A percentile compares a stretch with the other conserved stretches of the same genome.
phyloP scores from a whole-genome alignment of 37 sponge, comb jelly and placozoan species.

The Oopsacas minuta region DNA sequence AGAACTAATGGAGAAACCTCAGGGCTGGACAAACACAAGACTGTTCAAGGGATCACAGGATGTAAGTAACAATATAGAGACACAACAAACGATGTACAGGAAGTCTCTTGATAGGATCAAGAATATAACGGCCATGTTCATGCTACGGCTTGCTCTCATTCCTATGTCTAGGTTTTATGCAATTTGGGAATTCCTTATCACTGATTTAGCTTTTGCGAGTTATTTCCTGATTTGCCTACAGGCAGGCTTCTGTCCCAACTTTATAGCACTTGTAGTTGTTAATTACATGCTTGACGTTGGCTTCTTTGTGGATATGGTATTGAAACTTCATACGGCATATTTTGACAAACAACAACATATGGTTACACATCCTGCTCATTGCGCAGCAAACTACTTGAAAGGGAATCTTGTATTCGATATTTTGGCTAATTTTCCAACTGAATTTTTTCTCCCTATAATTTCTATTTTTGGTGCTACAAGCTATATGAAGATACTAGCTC shows the following conservation, averaged over 20 bases:
- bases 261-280: slow-evolving; percentile 29
- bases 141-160: slow-evolving; percentile 37
- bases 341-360: slow-evolving; percentile 35
- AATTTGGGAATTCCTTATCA: slow-evolving; percentile 33
- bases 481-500: slow-evolving; percentile 29
- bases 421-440: slow-evolving; percentile 41
- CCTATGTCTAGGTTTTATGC: slow-evolving; percentile 28
- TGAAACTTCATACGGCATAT: slow-evolving; percentile 48
- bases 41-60: neutral
- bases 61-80: neutral
- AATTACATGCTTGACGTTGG: slow-evolving; percentile 47
- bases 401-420: slow-evolving; percentile 45
- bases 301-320: slow-evolving; percentile 51
- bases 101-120: neutral
- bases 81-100: neutral
- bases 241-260: slow-evolving; percentile 34
- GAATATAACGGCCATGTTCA: neutral
- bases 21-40: neutral
- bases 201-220: slow-evolving; percentile 24
- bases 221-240: slow-evolving; percentile 36
- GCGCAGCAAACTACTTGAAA: slow-evolving; percentile 61
- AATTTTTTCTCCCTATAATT: slow-evolving; percentile 25
- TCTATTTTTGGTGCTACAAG: neutral
- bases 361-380: slow-evolving; percentile 37
- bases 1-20: neutral